Evolutionary conservation across 2,888 invertebrate genomes (phyloP), one percentile per base, ranked within the genome.

Genomic region (Chaetogeoica ovagalla): DNA sequence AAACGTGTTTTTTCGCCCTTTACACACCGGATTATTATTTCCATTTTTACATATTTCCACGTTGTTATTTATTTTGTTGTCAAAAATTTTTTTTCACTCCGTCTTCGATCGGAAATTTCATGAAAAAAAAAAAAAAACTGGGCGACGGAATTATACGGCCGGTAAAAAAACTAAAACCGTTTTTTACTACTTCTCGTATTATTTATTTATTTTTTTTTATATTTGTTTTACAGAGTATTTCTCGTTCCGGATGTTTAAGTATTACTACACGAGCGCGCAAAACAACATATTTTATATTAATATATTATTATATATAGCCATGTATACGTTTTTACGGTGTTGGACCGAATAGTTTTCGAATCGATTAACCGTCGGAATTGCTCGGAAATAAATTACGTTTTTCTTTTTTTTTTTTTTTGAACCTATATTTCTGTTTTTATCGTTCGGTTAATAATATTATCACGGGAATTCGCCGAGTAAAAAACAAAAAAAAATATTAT

Each of bases 111-210:
- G 62, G 69, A 62, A 71, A 79, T 71, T 79, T 79, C 52, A 71
- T 79, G 71, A 79, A 79, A 79, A n/a, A n/a, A n/a, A n/a, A n/a
- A n/a, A n/a, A n/a, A n/a, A 79, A 57, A 30, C 30, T 79, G 71
- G 15, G 37, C 52, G 59, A 69, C 17, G 62, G 21, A 62, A 77
- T 77, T 30, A 30, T 69, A 77, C 52, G 9, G 43, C 43, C 21
- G 30, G 39, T 37, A 37, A 30, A 30, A 30, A 30, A 30, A 30
- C 55, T 37, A 37, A 63, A 77, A 69, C 37, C 70, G 70, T 79
- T 79, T 48, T 70, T 30, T 30, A 2, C 4, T 63, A 69, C 69
- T 63, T 71, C 23, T 71, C 23, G 57, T 66, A 66, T 57, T n/a
- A n/a, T n/a, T n/a, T n/a, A n/a, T n/a, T n/a, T n/a, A n/a, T n/a